Evolutionary conservation across 2,888 invertebrate species (phyloP).

Genomic region (Xestoiulus laeticollis): DNA sequence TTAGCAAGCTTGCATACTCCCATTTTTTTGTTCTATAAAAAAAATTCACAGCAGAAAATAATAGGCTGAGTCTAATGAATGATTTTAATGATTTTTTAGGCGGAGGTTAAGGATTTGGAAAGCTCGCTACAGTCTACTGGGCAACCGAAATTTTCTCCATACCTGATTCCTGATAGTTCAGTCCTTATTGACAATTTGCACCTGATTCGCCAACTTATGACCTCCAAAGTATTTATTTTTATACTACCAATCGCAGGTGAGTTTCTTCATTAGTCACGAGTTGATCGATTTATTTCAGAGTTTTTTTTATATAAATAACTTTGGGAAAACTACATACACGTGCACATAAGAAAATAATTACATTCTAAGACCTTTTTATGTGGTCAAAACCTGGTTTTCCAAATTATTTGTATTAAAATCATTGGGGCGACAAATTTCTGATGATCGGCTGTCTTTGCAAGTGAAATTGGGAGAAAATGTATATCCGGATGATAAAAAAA

Average conservation of each 20-base stretch:
- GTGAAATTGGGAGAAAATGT: background rate
- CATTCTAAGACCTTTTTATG: background rate
- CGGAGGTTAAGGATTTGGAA: conserved; percentile 87
- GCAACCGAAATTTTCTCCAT: conserved; percentile 74
- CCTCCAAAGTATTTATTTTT: conserved; percentile 83
- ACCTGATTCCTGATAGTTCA: conserved; percentile 86
- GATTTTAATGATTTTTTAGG: conserved; percentile 62
- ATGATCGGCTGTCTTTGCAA: background rate
- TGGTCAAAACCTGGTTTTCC: background rate
- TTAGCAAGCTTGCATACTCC: too few species aligned
- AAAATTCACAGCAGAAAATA: too few species aligned
- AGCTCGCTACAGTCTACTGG: conserved; percentile 64
- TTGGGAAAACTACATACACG: background rate
- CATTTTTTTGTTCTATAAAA: too few species aligned
- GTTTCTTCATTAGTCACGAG: conserved; percentile 58
- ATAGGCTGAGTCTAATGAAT: background rate
- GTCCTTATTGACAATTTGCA: conserved; percentile 80
- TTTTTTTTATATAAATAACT: background rate
- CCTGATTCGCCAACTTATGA: conserved; percentile 82
- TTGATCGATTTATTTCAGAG: background rate
- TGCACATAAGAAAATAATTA: too few species aligned
- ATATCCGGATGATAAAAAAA: background rate
- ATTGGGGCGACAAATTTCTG: background rate
- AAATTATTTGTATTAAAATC: background rate
- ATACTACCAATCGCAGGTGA: conserved; percentile 88